phyloP scores from a whole-genome alignment of 2,797 vertebrate species.

The Borostomias antarcticus region DNA sequence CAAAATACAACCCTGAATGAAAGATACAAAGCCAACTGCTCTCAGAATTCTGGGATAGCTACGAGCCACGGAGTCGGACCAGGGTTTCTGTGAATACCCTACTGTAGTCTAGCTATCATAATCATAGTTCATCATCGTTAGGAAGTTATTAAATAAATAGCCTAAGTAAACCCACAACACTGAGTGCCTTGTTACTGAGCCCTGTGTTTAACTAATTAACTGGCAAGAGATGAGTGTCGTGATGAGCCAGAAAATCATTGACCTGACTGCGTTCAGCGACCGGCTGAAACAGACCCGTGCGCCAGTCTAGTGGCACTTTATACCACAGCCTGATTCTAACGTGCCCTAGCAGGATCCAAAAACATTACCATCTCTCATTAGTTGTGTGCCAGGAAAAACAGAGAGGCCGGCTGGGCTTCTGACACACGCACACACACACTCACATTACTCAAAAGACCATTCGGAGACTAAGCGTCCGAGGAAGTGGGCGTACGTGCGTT shows the following conservation, averaged over 20 bases:
- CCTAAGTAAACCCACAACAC: slow-evolving; percentile 36
- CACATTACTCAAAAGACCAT: slow-evolving; percentile 38
- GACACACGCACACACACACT: slow-evolving; percentile 39
- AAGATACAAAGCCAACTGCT: too few relatives aligned
- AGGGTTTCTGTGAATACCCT: too few relatives aligned
- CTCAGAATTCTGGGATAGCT: too few relatives aligned
- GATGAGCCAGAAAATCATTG: slow-evolving; percentile 11
- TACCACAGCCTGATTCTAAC: slow-evolving; percentile 35
- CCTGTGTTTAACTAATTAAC: slow-evolving; percentile 45
- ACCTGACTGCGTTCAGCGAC: slow-evolving; percentile 35
- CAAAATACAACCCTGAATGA: too few relatives aligned
- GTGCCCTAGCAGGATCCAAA: slow-evolving; percentile 3
- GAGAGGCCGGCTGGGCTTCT: slow-evolving; percentile 40
- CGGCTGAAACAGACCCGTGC: slow-evolving; percentile 28
- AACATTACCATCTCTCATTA: slow-evolving; percentile 37
- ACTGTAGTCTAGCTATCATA: too few relatives aligned
- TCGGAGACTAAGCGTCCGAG: slow-evolving; percentile 17
- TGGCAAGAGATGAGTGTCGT: slow-evolving; percentile 34
- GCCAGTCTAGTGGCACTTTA: slow-evolving; percentile 22
- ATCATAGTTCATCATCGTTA: too few relatives aligned
- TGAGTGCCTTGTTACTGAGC: slow-evolving; percentile 14
- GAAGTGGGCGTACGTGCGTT: slow-evolving; percentile 14
- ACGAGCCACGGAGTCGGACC: too few relatives aligned
- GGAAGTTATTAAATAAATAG: slow-evolving; percentile 50
- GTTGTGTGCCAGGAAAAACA: slow-evolving; percentile 20